Percentiles rank a stretch among this genome's conserved stretches.
phyloP scores from a whole-genome alignment of 2,797 vertebrate genomes.

The Enteromius afrohamiltoni region DNA sequence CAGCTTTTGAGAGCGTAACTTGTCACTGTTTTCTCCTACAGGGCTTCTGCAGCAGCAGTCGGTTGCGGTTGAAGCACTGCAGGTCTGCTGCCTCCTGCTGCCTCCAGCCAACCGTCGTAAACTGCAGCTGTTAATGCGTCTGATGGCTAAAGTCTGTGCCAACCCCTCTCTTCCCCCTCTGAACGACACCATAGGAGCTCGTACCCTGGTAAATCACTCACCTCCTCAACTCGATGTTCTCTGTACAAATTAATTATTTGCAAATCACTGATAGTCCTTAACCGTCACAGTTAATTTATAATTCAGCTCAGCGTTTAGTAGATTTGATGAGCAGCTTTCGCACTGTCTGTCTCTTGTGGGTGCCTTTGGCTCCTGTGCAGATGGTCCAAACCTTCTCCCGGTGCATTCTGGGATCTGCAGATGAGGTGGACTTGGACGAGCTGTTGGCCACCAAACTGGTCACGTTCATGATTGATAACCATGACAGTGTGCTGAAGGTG shows the following conservation, averaged over 20 bases:
- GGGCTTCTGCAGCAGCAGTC: conserved; percentile 84
- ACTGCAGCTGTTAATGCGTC: conserved; percentile 89
- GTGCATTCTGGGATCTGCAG: conserved; percentile 89
- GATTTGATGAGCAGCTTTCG: neutral
- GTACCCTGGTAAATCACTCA: conserved; percentile 82
- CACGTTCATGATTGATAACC: conserved; percentile 92
- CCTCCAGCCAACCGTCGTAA: conserved; percentile 90
- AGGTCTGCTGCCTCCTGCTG: conserved; percentile 88
- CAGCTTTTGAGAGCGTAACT: neutral
- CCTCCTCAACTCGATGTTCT: neutral
- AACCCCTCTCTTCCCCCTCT: conserved; percentile 88
- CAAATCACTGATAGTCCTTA: neutral
- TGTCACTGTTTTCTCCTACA: conserved; percentile 50
- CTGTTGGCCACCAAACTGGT: conserved; percentile 90
- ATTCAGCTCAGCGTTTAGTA: neutral
- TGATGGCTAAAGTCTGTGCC: conserved; percentile 87
- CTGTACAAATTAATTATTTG: neutral
- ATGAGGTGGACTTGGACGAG: conserved; percentile 93
- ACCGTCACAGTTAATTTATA: neutral
- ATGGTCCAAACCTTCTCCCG: conserved; percentile 92
- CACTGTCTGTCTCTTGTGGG: neutral
- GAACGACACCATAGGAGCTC: conserved; percentile 84
- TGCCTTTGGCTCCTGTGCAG: conserved; percentile 60
- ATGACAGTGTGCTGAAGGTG: conserved; percentile 83
- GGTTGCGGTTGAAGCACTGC: conserved; percentile 87